Conservation (phyloP, 2,888 invertebrate genomes). For the Eristalinus aeneus region DNA sequence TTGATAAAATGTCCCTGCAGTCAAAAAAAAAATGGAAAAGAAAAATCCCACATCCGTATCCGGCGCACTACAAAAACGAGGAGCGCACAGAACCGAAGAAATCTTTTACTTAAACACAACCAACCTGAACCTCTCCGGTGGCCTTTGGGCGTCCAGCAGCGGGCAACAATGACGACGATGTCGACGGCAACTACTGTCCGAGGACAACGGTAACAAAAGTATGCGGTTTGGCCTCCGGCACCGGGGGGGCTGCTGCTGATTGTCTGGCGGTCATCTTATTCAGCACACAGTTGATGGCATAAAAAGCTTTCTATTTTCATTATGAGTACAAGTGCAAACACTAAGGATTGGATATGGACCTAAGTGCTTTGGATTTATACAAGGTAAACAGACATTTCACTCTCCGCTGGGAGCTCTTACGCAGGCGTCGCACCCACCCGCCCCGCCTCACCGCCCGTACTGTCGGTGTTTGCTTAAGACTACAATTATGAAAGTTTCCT, state of each 20-base stretch:
- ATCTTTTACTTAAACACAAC: constrained; percentile 70
- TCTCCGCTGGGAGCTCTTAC: constrained; percentile 59
- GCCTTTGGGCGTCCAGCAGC: constrained; percentile 43
- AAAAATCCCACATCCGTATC: constrained; percentile 67
- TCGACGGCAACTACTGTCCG: constrained; percentile 9
- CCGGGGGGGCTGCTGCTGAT: constrained; percentile 46
- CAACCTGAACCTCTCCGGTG: constrained; percentile 66
- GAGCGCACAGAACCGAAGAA: constrained; percentile 42
- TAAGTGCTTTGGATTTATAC: constrained; percentile 72
- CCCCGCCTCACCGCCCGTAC: neutral
- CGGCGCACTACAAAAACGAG: constrained; percentile 30
- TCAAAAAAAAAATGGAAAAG: constrained; percentile 28
- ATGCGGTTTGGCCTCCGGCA: constrained; percentile 54
- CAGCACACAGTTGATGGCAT: constrained; percentile 67
- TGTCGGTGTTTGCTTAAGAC: constrained; percentile 69
- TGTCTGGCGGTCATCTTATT: constrained; percentile 70
- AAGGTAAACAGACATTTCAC: constrained; percentile 72
- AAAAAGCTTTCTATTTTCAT: constrained; percentile 74
- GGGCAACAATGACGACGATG: neutral
- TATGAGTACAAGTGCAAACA: constrained; percentile 74
- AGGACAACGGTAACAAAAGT: constrained; percentile 67
- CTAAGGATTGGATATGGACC: constrained; percentile 71
- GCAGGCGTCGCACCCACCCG: neutral
- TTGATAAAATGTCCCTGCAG: constrained; percentile 71
- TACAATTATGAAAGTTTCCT: constrained; percentile 71